Base-by-base conservation (phyloP, 1,140 invertebrate species). In the Aphelenchoides avenae region DNA sequence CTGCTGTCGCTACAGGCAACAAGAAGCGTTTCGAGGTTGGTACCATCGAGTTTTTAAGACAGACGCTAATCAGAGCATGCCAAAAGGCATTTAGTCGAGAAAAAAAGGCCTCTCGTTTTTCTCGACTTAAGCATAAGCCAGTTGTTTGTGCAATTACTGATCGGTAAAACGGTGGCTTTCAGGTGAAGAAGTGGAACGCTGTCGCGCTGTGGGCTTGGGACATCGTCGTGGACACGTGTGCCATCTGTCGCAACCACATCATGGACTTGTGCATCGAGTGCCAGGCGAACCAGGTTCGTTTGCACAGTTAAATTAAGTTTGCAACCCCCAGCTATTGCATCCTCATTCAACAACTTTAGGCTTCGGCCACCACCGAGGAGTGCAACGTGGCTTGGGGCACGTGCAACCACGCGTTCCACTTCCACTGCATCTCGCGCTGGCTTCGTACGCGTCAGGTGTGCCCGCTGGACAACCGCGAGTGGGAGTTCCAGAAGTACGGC, bases 241-340 rank as follows among this genome's bases (percentile, higher is more conserved):
- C 94, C 65, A 99, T 99, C 80, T 99, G 94, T 75, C 85, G 94
- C 39, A 99, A 99, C 83, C 94, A 99, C 78, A 98, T 99, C 68
- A 99, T 98, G 94, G 94, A 98, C 80, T 81, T 97, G 1, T 99
- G 94, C 78, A 99, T 98, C 71, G 94, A 99, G 83, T 99, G 94
- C 79, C 94, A 99, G 79, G 94, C 94, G 1, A 98, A 98, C 83
- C 94, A 98, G 62, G 68, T 70, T 34, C 3, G 36, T n/a, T n/a
- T n/a, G n/a, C n/a, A n/a, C n/a, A n/a, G n/a, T n/a, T n/a, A n/a
- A n/a, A n/a, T n/a, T n/a, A n/a, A n/a, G n/a, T n/a, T n/a, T n/a
- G n/a, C n/a, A n/a, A n/a, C n/a, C n/a, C n/a, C n/a, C n/a, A n/a
- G n/a, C n/a, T n/a, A n/a, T n/a, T 50, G 9, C 43, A 5, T 54